phyloP scores from a whole-genome alignment of 2,113 vertebrate genomes.

The Ptilonorhynchus violaceus region DNA sequence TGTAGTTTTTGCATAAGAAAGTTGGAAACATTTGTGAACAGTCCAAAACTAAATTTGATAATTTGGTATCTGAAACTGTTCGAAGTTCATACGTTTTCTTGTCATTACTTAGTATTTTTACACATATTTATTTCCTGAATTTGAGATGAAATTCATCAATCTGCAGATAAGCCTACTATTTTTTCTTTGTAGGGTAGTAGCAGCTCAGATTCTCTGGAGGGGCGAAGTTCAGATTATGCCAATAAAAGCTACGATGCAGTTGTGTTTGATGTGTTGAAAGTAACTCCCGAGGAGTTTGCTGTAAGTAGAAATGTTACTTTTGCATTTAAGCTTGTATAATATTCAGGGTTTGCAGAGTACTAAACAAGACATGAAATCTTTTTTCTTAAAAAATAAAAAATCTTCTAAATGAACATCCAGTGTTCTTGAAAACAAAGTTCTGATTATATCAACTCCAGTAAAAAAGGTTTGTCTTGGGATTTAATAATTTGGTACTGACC shows the following conservation, averaged over 20 bases:
- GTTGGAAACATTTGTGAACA: not conserved
- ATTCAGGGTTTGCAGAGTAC: not conserved
- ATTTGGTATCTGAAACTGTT: not conserved
- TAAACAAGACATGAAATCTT: not conserved
- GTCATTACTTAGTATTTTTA: not conserved
- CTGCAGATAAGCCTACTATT: not conserved
- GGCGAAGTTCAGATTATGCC: conserved; percentile 86
- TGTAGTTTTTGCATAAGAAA: not conserved
- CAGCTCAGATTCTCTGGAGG: conserved; percentile 95
- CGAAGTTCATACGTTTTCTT: not conserved
- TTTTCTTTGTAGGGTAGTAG: conserved; percentile 84
- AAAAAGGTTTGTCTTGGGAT: not conserved
- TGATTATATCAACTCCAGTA: not conserved
- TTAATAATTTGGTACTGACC: not conserved
- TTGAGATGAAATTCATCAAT: not conserved
- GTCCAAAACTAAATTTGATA: not conserved
- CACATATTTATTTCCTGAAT: not conserved
- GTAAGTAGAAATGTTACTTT: conserved; percentile 77
- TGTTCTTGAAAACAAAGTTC: not conserved
- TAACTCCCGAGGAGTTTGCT: conserved; percentile 95
- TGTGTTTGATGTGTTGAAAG: conserved; percentile 94
- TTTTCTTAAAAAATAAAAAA: not conserved
- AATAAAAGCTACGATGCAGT: conserved; percentile 95
- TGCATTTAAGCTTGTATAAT: not conserved
- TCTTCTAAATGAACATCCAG: not conserved